A percentile compares a stretch with the other conserved stretches of the same genome.
Conservation (phyloP, 2,797 vertebrate genomes). For the Sebastes taczanowskii region DNA sequence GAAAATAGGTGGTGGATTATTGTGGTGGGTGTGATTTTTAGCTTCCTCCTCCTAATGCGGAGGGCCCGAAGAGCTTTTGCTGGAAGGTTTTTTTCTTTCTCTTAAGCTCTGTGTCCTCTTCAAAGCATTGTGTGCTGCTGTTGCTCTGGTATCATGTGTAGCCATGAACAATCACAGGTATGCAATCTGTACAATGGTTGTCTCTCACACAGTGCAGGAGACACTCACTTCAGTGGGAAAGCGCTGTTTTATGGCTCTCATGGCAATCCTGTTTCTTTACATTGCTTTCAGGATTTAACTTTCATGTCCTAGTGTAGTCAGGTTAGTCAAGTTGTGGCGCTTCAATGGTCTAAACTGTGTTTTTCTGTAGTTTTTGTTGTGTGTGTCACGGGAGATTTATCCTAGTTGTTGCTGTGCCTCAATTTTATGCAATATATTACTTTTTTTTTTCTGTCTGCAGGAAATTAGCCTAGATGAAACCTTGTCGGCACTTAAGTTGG, state of each 20-base stretch:
- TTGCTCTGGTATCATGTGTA: conserved; percentile 55
- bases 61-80: conserved; percentile 21
- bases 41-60: background rate
- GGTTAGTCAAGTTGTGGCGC: background rate
- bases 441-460: conserved; percentile 6
- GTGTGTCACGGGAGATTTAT: background rate
- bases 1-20: conserved; percentile 46
- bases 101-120: conserved; percentile 56
- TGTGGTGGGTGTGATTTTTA: conserved; percentile 15
- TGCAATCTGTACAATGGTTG: conserved; percentile 48
- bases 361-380: background rate
- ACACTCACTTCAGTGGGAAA: conserved; percentile 17
- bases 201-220: conserved; percentile 27
- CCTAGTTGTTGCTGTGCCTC: background rate
- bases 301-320: background rate
- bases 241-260: background rate
- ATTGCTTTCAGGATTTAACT: background rate
- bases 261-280: background rate
- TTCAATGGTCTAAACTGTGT: background rate
- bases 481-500: conserved; percentile 20
- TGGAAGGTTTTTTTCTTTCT: conserved; percentile 20
- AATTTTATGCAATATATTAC: background rate
- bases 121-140: conserved; percentile 50
- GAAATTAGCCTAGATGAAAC: conserved; percentile 22
- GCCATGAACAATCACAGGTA: conserved; percentile 65